Evolutionary conservation across 2,888 invertebrate species (phyloP), one percentile per base, ranked within the genome.

Genomic region (Eupithecia vulgata): DNA sequence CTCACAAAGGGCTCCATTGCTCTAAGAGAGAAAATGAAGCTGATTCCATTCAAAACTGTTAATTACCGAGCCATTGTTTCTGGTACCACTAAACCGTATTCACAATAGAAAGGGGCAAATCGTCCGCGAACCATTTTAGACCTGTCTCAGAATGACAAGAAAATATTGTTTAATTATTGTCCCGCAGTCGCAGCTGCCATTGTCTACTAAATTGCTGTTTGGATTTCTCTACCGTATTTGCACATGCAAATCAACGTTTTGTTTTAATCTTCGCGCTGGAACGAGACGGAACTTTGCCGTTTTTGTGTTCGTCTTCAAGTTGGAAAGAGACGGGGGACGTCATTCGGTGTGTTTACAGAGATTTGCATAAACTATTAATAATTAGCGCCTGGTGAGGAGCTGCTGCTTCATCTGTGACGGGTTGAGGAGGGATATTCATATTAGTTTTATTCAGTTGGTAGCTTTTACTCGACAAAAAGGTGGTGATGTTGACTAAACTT

Each of bases 211-310:
- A 94, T 93, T 93, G 87, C 90, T 94, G 88, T 94, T 93, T 93
- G 88, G 89, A 90, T 91, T 91, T 89, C 92, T 88, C 92, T 91
- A 92, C 82, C 85, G 90, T 90, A 93, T 94, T 94, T 93, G 91
- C 91, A 90, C 91, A 94, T 94, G 94, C 92, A 94, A 94, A 94
- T 93, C 90, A 90, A 87, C 86, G 88, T 92, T 93, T 94, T 93
- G 93, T 93, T 93, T 93, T 91, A 76, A 79, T 65, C 68, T 68
- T 78, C 59, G 71, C 35, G 81, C 80, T 79, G 72, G 79, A 83
- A 74, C 76, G 83, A 79, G 83, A 82, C 70, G 70, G 80, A 76
- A 81, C 78, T 79, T 81, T 82, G 78, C 81, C 78, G 82, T 79
- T 80, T 79, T 64, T 64, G 62, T 64, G 17, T 35, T 64, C n/a